Evolutionary conservation across 2,888 invertebrate species (phyloP), one percentile per base, ranked within the genome.

Genomic region (Melinaea marsaeus): DNA sequence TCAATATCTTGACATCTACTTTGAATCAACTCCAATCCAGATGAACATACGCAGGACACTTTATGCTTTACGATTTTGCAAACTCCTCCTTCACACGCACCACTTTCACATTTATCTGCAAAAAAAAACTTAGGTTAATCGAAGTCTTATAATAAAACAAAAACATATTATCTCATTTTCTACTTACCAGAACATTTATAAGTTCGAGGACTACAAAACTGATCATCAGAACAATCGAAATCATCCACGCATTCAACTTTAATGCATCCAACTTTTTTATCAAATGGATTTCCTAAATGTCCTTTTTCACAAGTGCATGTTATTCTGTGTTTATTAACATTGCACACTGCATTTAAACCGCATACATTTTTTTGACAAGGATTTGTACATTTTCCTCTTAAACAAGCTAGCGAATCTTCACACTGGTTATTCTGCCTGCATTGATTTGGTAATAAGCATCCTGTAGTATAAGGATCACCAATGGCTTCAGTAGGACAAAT

Each of bases 201-300:
- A 58, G 91, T 94, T 72, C 92, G 92, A 3, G 86, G 81, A 75
- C 96, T 95, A 76, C 97, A 97, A 71, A 93, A 93, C 81, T 95
- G 95, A 68, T 96, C 95, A 45, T 77, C 82, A 3, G 94, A 85
- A 76, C 97, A 97, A 72, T 97, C 96, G 48, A 92, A 92, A 78
- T 95, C 93, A 55, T 93, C 93, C 2, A 95, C 88, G 82, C 97
- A 98, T 85, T 97, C 97, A 2, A 97, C 97, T 85, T 95, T 95
- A 80, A 96, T 97, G 77, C 97, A 97, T 46, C 97, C 97, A 60
- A 96, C 92, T 59, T 92, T 92, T 61, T 91, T 88, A 75, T 96
- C 95, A 62, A 92, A 92, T 4, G 96, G 94, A 86, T 97, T 96
- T 7, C 97, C 97, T 42, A 97, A 90, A 79, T 94, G 94, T 32